A percentile compares a stretch with the other conserved stretches of the same genome.
Evolutionary conservation across 2,797 vertebrate genomes (phyloP).

Genomic region (Octomys mimax): DNA sequence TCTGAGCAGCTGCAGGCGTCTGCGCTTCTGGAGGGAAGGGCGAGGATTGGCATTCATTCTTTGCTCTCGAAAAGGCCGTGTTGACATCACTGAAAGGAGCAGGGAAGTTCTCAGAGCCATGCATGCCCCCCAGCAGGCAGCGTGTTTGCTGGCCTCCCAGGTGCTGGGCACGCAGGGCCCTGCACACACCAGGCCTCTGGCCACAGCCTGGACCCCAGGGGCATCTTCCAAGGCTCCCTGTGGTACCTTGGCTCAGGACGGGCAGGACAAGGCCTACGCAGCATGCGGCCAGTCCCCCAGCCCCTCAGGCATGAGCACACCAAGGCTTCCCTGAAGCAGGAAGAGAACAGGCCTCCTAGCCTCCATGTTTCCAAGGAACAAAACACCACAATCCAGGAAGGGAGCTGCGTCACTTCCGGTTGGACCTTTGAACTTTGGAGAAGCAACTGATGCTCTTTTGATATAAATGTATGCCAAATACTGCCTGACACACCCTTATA

Average conservation of each 20-base stretch:
- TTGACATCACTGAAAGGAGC: background rate
- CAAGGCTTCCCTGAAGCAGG: background rate
- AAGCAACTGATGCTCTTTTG: background rate
- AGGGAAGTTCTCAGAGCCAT: background rate
- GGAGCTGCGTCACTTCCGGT: accelerated
- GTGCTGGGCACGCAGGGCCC: background rate
- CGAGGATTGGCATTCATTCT: background rate
- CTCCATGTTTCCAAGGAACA: accelerated
- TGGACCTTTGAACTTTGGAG: background rate
- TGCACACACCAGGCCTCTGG: background rate
- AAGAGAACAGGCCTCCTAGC: no score
- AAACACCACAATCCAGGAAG: background rate
- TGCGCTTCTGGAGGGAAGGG: background rate
- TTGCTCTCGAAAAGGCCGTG: slow-evolving; percentile 21
- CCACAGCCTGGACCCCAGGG: background rate
- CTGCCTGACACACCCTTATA: background rate
- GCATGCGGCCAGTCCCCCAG: background rate
- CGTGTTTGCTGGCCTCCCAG: background rate
- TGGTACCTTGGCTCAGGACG: background rate
- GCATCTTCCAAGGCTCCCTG: no score
- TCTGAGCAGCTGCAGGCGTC: background rate
- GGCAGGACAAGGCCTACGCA: background rate
- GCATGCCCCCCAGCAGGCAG: accelerated
- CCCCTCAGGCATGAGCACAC: background rate
- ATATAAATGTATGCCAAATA: background rate